Evolutionary conservation across 2,797 vertebrate genomes (phyloP), one percentile per base, ranked within the genome.

Genomic region (Cossypha niveicapilla): DNA sequence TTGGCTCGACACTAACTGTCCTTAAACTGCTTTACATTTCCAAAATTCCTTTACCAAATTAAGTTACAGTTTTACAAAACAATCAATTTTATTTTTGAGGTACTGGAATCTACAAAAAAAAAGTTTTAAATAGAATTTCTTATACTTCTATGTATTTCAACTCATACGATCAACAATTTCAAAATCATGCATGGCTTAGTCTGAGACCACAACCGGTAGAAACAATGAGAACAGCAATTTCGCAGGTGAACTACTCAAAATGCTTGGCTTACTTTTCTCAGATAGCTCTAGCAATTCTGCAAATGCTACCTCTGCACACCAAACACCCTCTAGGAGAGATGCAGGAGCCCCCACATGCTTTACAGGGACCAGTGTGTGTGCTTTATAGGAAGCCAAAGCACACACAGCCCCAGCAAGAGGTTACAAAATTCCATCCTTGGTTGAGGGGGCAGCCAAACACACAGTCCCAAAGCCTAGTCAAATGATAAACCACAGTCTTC

Each of bases 401-500:
- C 1, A 0, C 19, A 8, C 0, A 0, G 53, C 6, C n/a, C 25
- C 6, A 67, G 27, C 0, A 6, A 74, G 21, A 61, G 8, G 21
- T 42, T n/a, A 32, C 15, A 47, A 28, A 73, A 84, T 41, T 66
- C 39, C 39, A 57, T 18, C 21, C 1, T 0, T 11, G 10, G 23
- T 4, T 2, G 0, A 74, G 22, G 3, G 21, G 4, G 11, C 48
- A 84, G 30, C 8, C 5, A 60, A 53, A 50, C 5, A n/a, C 7
- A 18, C 2, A 28, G 25, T 7, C 42, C 8, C 51, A 73, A 62
- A 72, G 48, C 34, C 51, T 44, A 67, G 28, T 2, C 12, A 85
- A 66, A 72, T 18, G 8, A 66, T 5, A 73, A 91, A 76, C 12
- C 12, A 28, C 0, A 0, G 34, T 28, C 15, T 71, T 45, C 61